phyloP scores from a whole-genome alignment of 2,113 vertebrate species.

The Corydoras maculifer region DNA sequence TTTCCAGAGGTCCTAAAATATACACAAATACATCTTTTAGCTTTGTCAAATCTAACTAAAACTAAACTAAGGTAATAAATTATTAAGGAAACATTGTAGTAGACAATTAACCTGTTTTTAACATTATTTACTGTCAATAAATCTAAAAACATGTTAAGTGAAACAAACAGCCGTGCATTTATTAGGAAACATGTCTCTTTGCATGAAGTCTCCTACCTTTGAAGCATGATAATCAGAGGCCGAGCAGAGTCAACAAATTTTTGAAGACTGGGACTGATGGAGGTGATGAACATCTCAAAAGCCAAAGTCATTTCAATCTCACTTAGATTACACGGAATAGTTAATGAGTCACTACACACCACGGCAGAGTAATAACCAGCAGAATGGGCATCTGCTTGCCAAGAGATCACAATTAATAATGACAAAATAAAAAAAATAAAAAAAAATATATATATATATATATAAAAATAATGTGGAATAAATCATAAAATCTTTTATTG shows the following conservation, averaged over 20 bases:
- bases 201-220: slow-evolving; percentile 67
- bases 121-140: too few species aligned
- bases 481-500: too few species aligned
- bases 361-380: slow-evolving; percentile 73
- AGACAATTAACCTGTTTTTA: too few species aligned
- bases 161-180: too few species aligned
- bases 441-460: too few species aligned
- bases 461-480: too few species aligned
- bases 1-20: slow-evolving; percentile 20
- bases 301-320: slow-evolving; percentile 86
- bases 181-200: too few species aligned
- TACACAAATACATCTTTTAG: background rate
- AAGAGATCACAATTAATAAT: background rate
- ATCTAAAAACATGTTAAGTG: too few species aligned
- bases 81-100: too few species aligned
- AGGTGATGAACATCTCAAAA: slow-evolving; percentile 82
- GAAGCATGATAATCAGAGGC: slow-evolving; percentile 75
- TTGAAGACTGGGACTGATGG: slow-evolving; percentile 62
- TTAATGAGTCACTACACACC: slow-evolving; percentile 60
- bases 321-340: slow-evolving; percentile 71
- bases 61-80: too few species aligned
- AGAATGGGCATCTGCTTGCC: slow-evolving; percentile 68
- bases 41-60: background rate
- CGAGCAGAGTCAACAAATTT: slow-evolving; percentile 47
- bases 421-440: too few species aligned